Evolutionary conservation across 2,113 vertebrate genomes (phyloP), one percentile per base, ranked within the genome.

Genomic region (Cottus gobio): DNA sequence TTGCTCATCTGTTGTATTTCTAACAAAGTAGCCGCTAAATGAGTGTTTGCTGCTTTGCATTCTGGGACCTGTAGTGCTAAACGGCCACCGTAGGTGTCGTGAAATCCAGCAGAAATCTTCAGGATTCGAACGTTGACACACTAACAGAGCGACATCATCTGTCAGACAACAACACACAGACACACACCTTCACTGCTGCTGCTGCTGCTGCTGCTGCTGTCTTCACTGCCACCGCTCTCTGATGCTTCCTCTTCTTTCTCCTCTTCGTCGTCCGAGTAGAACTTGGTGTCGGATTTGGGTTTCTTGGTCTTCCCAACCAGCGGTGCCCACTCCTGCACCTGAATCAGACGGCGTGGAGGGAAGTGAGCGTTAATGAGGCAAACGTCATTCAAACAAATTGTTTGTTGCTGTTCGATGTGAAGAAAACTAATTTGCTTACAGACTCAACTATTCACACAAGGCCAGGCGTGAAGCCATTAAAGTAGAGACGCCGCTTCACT

Each of bases 201-300:
- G 31, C 95, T 95, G 80, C 90, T 86, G 82, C 94, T 93, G 77
- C 77, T 86, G 62, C 94, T 87, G 64, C 86, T 88, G 75, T 34
- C 12, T 11, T 42, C 39, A 42, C 82, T 79, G 31, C 71, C 93
- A 63, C 92, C 90, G 83, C 95, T 95, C 46, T 89, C 93, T 5
- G 92, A 92, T 1, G 46, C 85, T 31, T 95, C 95, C 30, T 95
- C 94, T 5, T 95, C 93, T 15, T 95, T 96, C 60, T 95, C 95
- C 1, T 95, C 91, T 15, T 96, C 96, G 3, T 96, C 94, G 0
- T 97, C 97, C 2, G 98, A 99, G 89, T 98, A 99, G 90, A 99
- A 99, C 83, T 96, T 96, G 62, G 96, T 95, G 24, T 71, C 72
- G 54, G 95, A 91, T 84, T 96, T 96, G 36, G 94, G 75, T 77